These are phyloP conservation scores for Lycophotia porphyrea DNA, from an alignment of 2,888 invertebrate genomes.

Conservation along the genomic window DNA sequence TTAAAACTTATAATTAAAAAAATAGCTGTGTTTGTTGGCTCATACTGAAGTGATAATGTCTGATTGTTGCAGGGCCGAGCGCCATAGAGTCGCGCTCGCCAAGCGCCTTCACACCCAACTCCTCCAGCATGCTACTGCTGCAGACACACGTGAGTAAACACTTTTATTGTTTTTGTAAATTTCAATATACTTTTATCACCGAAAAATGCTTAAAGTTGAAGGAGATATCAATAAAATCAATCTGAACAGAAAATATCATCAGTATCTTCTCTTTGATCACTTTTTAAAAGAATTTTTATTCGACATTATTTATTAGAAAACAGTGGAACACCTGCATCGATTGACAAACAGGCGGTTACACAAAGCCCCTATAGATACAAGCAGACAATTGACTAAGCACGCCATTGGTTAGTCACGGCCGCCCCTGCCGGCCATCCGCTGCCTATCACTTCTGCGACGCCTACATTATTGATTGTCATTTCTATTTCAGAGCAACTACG, in stretches of 20 bases:
- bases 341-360: constrained; percentile 68
- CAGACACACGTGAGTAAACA: constrained; percentile 95
- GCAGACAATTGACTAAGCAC: constrained; percentile 72
- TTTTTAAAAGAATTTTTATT: constrained; percentile 12
- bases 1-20: background rate
- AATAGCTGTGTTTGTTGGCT: constrained; percentile 23
- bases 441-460: constrained; percentile 85
- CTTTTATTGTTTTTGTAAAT: constrained; percentile 4
- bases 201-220: background rate
- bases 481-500: constrained; percentile 93
- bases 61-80: constrained; percentile 89
- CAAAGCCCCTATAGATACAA: constrained; percentile 55
- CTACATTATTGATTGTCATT: constrained; percentile 84
- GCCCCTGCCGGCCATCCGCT: constrained; percentile 80
- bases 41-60: constrained; percentile 69
- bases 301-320: constrained; percentile 65
- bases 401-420: constrained; percentile 82
- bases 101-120: constrained; percentile 90
- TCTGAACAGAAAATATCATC: background rate
- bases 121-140: constrained; percentile 98
- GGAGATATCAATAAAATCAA: background rate
- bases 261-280: background rate
- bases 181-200: background rate
- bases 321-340: constrained; percentile 74
- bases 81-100: constrained; percentile 90